phyloP scores from a whole-genome alignment of 2,113 vertebrate species.

The Thalassoma bifasciatum region DNA sequence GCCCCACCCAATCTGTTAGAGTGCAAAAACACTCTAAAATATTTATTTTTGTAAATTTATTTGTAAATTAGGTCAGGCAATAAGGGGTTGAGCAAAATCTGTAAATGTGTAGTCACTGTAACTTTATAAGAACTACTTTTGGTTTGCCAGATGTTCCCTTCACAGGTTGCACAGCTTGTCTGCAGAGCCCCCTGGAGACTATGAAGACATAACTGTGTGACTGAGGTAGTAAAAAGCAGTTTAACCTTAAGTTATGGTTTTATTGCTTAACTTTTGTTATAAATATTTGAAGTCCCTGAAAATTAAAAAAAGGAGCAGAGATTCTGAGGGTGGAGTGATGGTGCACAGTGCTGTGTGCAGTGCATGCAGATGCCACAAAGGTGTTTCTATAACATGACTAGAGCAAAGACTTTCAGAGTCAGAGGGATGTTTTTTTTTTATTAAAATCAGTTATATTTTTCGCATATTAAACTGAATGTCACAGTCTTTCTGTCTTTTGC shows the following conservation, averaged over 20 bases:
- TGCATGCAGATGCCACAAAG: background rate
- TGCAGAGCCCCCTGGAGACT: background rate
- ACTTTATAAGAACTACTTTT: too few relatives aligned
- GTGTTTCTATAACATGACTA: background rate
- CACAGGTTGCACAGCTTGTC: background rate
- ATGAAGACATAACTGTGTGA: background rate
- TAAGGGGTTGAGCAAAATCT: too few relatives aligned
- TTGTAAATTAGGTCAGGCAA: too few relatives aligned
- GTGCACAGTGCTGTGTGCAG: background rate
- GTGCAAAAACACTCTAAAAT: too few relatives aligned
- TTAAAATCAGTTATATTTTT: too few relatives aligned
- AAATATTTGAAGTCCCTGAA: background rate
- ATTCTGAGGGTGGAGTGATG: background rate
- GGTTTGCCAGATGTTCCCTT: background rate
- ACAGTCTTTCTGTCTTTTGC: too few relatives aligned
- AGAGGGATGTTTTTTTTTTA: too few relatives aligned
- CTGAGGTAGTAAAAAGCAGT: background rate
- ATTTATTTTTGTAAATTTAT: too few relatives aligned
- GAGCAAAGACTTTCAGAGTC: too few relatives aligned
- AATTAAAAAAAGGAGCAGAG: background rate
- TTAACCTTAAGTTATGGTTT: background rate
- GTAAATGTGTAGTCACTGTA: too few relatives aligned
- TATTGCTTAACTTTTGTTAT: background rate
- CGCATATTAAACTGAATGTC: too few relatives aligned
- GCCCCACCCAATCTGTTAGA: too few relatives aligned